A percentile compares a stretch with the other conserved stretches of the same genome.
phyloP scores from a whole-genome alignment of 2,797 vertebrate genomes.

The Xenops minutus region DNA sequence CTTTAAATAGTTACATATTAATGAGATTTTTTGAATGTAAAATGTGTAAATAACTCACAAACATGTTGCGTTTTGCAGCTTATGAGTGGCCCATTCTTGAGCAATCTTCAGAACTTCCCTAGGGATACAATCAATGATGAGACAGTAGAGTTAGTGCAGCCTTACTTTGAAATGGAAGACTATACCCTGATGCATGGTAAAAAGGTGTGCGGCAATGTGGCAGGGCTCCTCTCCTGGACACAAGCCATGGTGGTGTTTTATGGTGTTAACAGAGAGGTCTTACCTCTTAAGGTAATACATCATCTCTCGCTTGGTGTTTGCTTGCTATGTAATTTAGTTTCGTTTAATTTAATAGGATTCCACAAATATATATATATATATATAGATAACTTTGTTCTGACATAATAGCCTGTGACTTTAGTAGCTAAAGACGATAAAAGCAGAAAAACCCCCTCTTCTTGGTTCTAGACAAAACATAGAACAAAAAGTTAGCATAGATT shows the following conservation, averaged over 20 bases:
- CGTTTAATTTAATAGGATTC: not conserved
- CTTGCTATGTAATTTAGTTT: not conserved
- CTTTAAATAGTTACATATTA: not conserved
- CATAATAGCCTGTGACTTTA: not conserved
- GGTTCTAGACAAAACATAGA: not conserved
- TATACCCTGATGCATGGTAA: slow-evolving; percentile 73
- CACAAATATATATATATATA: not conserved
- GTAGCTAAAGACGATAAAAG: not conserved
- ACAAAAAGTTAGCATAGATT: not conserved
- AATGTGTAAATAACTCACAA: not conserved
- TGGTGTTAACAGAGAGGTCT: slow-evolving; percentile 76
- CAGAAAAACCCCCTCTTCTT: not conserved
- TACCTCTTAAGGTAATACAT: slow-evolving; percentile 77
- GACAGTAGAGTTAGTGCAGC: slow-evolving; percentile 76
- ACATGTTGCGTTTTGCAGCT: slow-evolving; percentile 63
- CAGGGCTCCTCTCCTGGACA: slow-evolving; percentile 81
- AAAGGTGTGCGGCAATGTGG: slow-evolving; percentile 81
- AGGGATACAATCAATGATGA: slow-evolving; percentile 80
- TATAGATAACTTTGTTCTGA: not conserved
- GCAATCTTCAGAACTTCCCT: slow-evolving; percentile 75
- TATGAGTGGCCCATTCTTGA: slow-evolving; percentile 78
- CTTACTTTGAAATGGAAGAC: slow-evolving; percentile 80
- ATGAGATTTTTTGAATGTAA: not conserved
- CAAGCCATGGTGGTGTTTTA: slow-evolving; percentile 79
- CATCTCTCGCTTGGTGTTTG: not conserved